Conservation (phyloP, 2,888 invertebrate genomes). For the Bombyx huttoni region DNA sequence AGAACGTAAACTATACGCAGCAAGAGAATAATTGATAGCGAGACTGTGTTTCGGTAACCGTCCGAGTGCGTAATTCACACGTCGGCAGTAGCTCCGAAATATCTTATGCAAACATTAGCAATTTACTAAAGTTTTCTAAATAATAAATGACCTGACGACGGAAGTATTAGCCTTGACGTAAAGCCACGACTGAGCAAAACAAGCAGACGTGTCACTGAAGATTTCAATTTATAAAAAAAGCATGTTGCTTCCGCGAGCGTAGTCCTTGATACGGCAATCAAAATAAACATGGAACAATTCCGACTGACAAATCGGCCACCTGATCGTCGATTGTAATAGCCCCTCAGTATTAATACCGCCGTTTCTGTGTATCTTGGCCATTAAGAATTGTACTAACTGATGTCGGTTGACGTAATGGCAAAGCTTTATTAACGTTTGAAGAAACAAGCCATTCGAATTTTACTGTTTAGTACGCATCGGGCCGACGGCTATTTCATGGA, state of each 20-base stretch:
- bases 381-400: constrained; percentile 14
- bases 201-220: constrained; percentile 36
- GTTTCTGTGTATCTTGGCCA: constrained; percentile 13
- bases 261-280: constrained; percentile 30
- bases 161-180: constrained; percentile 46
- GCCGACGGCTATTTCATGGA: constrained; percentile 14
- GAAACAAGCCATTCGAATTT: constrained; percentile 21
- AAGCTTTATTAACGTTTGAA: constrained; percentile 20
- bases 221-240: constrained; percentile 30
- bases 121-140: constrained; percentile 46
- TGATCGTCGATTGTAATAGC: constrained; percentile 12
- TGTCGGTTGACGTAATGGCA: constrained; percentile 23
- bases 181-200: constrained; percentile 22
- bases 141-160: constrained; percentile 48
- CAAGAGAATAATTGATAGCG: constrained; percentile 42
- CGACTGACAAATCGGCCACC: constrained; percentile 14
- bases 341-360: constrained; percentile 6
- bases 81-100: constrained; percentile 46
- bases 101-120: constrained; percentile 36
- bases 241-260: constrained; percentile 27
- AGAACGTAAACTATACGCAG: constrained; percentile 41
- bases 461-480: constrained; percentile 17
- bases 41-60: constrained; percentile 32
- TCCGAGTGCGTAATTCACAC: constrained; percentile 40
- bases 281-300: constrained; percentile 35